Evolutionary conservation across 2,113 vertebrate genomes (phyloP).

Genomic region (Ophiodon elongatus): DNA sequence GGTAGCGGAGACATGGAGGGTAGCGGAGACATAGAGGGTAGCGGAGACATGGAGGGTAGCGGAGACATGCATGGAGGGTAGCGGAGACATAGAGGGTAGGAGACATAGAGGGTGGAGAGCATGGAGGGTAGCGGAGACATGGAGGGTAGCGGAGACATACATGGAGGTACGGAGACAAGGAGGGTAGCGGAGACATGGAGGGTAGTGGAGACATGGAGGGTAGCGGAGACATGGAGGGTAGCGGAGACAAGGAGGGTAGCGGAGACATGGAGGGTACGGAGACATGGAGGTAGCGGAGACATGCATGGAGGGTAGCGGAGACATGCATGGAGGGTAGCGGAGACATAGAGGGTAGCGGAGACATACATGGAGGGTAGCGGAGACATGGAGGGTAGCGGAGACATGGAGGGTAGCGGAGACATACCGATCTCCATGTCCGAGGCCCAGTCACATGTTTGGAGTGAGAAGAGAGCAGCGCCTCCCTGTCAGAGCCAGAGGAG

Average conservation of each 20-base stretch:
- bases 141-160: too few relatives aligned
- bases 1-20: conserved; percentile 51
- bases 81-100: conserved; percentile 50
- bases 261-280: conserved; percentile 49
- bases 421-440: conserved; percentile 66
- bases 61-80: too few relatives aligned
- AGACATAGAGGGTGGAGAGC: conserved; percentile 56
- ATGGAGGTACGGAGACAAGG: conserved; percentile 50
- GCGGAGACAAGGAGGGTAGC: too few relatives aligned
- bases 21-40: too few relatives aligned
- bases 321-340: conserved; percentile 47
- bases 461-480: conserved; percentile 45
- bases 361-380: too few relatives aligned
- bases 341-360: conserved; percentile 51
- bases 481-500: conserved; percentile 37
- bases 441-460: conserved; percentile 48
- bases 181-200: conserved; percentile 49
- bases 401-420: too few relatives aligned
- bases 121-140: conserved; percentile 54
- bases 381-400: conserved; percentile 53
- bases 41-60: conserved; percentile 51
- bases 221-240: conserved; percentile 51
- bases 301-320: too few relatives aligned
- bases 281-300: conserved; percentile 47
- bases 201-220: too few relatives aligned